Percentiles rank a stretch among this genome's conserved stretches.
These are phyloP conservation scores for Echinarachnius parma DNA, from an alignment of 53 echinoderm and acorn worm species.

Conservation along the genomic window DNA sequence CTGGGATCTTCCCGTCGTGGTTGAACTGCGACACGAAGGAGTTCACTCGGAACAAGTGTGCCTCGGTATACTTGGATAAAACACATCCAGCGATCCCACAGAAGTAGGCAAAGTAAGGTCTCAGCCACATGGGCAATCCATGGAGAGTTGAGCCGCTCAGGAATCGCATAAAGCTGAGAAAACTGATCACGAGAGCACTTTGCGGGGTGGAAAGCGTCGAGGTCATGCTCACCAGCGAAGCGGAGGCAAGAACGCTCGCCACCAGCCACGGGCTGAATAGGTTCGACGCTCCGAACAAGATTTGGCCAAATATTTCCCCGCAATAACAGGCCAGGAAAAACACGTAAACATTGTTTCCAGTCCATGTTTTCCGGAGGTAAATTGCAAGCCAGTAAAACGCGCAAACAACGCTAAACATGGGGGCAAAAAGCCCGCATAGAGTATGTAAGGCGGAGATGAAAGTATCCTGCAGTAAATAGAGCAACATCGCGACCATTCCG, in stretches of 20 bases:
- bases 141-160: conserved; percentile 87
- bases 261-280: conserved; percentile 83
- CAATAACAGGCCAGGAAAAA: conserved; percentile 90
- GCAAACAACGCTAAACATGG: conserved; percentile 93
- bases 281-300: conserved; percentile 78
- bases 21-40: conserved; percentile 70
- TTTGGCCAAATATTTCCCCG: conserved; percentile 88
- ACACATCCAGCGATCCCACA: conserved; percentile 91
- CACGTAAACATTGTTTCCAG: conserved; percentile 92
- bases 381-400: conserved; percentile 98
- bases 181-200: conserved; percentile 86
- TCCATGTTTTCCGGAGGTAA: conserved; percentile 94
- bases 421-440: conserved; percentile 85
- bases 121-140: conserved; percentile 72
- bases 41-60: conserved; percentile 75
- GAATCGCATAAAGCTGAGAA: conserved; percentile 95
- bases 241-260: conserved; percentile 70
- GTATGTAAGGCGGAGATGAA: conserved; percentile 73
- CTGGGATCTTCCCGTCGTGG: conserved; percentile 94
- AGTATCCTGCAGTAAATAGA: conserved; percentile 83
- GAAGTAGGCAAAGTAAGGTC: conserved; percentile 94
- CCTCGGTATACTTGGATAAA: conserved; percentile 87
- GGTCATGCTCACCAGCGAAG: conserved; percentile 79
- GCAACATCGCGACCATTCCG: conserved; percentile 50
- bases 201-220: conserved; percentile 83